These are phyloP conservation scores for Dromaius novaehollandiae DNA, from an alignment of 2,113 vertebrate species.

Conservation along the genomic window DNA sequence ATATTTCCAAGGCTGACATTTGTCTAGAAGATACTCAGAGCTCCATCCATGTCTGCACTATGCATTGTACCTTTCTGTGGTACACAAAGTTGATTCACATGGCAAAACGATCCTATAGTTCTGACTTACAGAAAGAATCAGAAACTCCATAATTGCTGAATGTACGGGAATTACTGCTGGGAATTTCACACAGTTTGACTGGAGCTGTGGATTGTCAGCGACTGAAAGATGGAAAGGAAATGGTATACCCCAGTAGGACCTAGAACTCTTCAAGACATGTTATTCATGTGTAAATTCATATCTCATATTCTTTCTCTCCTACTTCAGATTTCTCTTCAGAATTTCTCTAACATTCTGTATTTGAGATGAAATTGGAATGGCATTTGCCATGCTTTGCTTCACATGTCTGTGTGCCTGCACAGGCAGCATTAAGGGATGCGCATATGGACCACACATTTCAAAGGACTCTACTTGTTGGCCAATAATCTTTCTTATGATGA, in stretches of 20 bases:
- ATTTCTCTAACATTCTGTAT: neutral
- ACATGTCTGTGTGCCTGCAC: neutral
- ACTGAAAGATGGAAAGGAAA: neutral
- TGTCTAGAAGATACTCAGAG: neutral
- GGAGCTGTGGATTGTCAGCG: neutral
- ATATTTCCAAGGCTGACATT: neutral
- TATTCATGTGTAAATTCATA: neutral
- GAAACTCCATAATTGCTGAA: neutral
- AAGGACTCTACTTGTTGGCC: neutral
- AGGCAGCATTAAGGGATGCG: neutral
- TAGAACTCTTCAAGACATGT: rapidly evolving
- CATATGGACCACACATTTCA: neutral
- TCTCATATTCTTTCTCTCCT: neutral
- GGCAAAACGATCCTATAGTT: neutral
- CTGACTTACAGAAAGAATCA: neutral
- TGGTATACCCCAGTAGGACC: neutral
- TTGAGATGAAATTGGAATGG: neutral
- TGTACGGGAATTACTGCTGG: neutral
- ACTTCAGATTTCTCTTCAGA: neutral
- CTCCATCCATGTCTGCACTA: neutral
- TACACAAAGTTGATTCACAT: neutral
- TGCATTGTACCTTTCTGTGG: neutral
- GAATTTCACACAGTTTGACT: neutral
- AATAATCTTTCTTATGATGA: neutral
- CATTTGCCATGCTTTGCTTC: neutral